These are phyloP conservation scores for Neosilurus mollespiculum DNA, from an alignment of 2,797 vertebrate species.

Conservation along the genomic window DNA sequence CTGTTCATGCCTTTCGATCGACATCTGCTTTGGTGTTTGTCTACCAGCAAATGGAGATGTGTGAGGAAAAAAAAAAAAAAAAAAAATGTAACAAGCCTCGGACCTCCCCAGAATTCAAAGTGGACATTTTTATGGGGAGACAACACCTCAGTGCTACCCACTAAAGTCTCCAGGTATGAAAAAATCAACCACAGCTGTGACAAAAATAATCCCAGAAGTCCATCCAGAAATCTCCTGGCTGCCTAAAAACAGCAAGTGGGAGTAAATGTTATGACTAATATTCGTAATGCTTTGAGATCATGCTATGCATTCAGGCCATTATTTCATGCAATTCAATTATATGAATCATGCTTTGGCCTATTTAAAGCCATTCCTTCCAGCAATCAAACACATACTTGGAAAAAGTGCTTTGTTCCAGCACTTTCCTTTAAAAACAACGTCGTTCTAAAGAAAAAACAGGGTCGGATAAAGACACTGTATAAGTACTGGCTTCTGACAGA, in stretches of 20 bases:
- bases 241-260: not conserved
- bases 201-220: not conserved
- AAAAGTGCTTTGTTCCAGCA: not conserved
- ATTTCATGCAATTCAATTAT: slow-evolving; percentile 4
- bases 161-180: not conserved
- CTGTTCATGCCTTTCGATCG: not conserved
- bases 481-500: not conserved
- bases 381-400: slow-evolving; percentile 1
- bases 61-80: not conserved
- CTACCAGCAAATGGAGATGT: not conserved
- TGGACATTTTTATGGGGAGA: slow-evolving; percentile 1
- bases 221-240: not conserved
- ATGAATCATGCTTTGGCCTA: slow-evolving; percentile 14
- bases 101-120: not conserved
- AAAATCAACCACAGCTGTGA: not conserved
- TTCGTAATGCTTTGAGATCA: not conserved
- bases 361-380: not conserved
- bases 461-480: not conserved
- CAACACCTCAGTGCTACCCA: not conserved
- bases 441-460: not conserved
- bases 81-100: not conserved
- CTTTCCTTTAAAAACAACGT: not conserved
- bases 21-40: slow-evolving; percentile 8
- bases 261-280: not conserved
- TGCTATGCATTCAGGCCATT: not conserved